Percentiles rank a stretch among this genome's conserved stretches.
Conservation (phyloP, 2,797 vertebrate species). For the Anomalospiza imberbis region DNA sequence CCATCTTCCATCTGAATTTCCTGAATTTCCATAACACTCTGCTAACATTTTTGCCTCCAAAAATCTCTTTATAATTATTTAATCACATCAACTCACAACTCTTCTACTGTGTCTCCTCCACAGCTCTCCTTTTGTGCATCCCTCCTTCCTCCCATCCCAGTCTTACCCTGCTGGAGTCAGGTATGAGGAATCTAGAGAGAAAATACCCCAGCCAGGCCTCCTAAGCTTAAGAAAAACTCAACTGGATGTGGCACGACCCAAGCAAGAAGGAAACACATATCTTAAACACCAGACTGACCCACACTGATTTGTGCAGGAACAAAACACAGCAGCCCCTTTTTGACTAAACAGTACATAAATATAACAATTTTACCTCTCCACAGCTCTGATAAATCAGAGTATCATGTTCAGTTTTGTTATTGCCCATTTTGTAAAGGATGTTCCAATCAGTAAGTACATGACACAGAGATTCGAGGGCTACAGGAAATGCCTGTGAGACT, state of each 20-base stretch:
- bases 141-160: not conserved
- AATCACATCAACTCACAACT: not conserved
- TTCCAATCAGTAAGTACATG: not conserved
- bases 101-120: not conserved
- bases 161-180: not conserved
- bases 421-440: not conserved
- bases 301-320: not conserved
- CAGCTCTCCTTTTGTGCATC: not conserved
- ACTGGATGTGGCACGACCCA: not conserved
- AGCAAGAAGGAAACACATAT: not conserved
- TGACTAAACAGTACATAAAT: not conserved
- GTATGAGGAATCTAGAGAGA: not conserved
- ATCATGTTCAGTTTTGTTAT: not conserved
- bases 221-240: not conserved
- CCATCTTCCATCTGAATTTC: not conserved
- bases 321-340: not conserved
- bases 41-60: not conserved
- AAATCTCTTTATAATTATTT: not conserved
- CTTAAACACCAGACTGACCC: not conserved
- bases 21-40: not conserved
- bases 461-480: not conserved
- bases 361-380: not conserved
- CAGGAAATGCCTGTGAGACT: not conserved
- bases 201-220: not conserved
- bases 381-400: not conserved